phyloP scores from a whole-genome alignment of 2,888 invertebrate species.

The Tinea semifulvella region DNA sequence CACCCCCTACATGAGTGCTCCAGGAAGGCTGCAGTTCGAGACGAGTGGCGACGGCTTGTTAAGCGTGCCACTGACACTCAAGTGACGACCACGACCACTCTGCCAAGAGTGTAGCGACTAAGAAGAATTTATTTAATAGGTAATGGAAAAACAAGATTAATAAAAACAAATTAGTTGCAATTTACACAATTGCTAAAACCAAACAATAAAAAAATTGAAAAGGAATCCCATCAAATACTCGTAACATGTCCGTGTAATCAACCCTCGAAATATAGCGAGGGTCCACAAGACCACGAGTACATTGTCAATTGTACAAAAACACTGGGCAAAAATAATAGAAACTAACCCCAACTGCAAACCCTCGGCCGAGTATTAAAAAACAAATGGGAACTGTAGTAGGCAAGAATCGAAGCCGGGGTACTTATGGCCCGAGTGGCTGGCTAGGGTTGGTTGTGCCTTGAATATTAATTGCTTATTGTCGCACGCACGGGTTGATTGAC shows the following conservation, averaged over 20 bases:
- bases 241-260: slow-evolving; percentile 6
- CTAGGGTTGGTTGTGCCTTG: slow-evolving; percentile 52
- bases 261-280: slow-evolving; percentile 7
- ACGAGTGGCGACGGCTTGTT: too few species aligned
- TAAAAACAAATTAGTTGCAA: slow-evolving; percentile 4
- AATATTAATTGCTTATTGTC: slow-evolving; percentile 34
- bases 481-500: slow-evolving; percentile 7
- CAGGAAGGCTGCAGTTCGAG: too few species aligned
- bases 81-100: too few species aligned
- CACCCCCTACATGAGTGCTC: too few species aligned
- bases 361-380: background rate
- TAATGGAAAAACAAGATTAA: too few species aligned
- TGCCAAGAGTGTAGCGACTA: too few species aligned
- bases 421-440: background rate
- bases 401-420: slow-evolving; percentile 3
- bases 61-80: too few species aligned
- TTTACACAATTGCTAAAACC: slow-evolving; percentile 1
- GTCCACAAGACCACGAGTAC: slow-evolving; percentile 7
- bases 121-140: too few species aligned
- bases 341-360: slow-evolving; percentile 37
- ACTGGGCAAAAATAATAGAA: slow-evolving; percentile 56
- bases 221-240: slow-evolving; percentile 7
- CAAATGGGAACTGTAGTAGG: background rate
- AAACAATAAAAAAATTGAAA: slow-evolving; percentile 7
- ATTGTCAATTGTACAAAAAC: slow-evolving; percentile 53